Evolutionary conservation across 2,797 vertebrate species (phyloP), one percentile per base, ranked within the genome.

Genomic region (Enteromius trimaculatus): DNA sequence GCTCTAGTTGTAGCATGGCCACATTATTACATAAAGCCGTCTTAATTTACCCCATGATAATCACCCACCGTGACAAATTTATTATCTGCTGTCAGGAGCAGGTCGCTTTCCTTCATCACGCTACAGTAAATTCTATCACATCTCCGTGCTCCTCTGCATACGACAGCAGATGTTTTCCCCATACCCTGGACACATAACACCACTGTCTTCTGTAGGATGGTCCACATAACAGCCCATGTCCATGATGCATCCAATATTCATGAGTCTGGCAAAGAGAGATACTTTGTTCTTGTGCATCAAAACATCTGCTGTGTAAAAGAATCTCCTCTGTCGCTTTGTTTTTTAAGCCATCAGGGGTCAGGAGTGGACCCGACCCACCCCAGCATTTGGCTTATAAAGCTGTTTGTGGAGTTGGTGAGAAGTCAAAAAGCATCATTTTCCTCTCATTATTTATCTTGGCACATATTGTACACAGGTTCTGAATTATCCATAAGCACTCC

Each of bases 241-340:
- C 64, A 75, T 19, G 21, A 78, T 64, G 58, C 81, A 86, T 90
- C n/a, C 68, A 90, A 87, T 80, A 89, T 88, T 84, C 75, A 87
- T 88, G 86, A 89, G 26, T 68, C 51, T 39, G 3, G 53, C 66
- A 78, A 81, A 82, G 76, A 85, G 80, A 75, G 49, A 65, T 47
- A 55, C 72, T 82, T 87, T 88, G 86, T 85, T 86, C 79, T 76
- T 79, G 49, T 42, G 66, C 74, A 74, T 29, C 29, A 49, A 60
- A 68, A 80, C 77, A 83, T 84, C 71, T 71, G 62, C 55, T 47
- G 49, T 60, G 85, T 84, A 84, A 77, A 66, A 66, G 3, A 77
- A 80, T 69, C 85, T 68, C 16, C 26, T 64, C 71, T 21, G 23
- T 79, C 10, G 8, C 66, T 51, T 72, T 44, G 23, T 51, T 62